phyloP scores from a whole-genome alignment of 2,797 vertebrate genomes.

The Phataginus tricuspis region DNA sequence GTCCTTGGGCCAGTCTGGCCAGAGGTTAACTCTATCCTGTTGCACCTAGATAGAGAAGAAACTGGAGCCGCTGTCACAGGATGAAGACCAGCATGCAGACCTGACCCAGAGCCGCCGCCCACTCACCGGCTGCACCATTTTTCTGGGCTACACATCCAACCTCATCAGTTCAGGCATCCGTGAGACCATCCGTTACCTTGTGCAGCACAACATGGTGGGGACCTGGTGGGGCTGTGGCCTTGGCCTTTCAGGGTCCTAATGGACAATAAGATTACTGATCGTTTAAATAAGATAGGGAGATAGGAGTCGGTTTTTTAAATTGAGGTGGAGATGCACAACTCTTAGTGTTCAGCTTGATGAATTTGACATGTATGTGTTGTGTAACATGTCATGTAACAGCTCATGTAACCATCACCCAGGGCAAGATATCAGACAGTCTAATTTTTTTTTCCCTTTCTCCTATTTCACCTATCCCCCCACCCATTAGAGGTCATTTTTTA shows the following conservation, averaged over 20 bases:
- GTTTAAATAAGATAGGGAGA: background rate
- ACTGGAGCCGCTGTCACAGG: constrained; percentile 86
- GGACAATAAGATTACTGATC: background rate
- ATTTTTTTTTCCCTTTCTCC: too few species aligned
- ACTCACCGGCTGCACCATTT: constrained; percentile 91
- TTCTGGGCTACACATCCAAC: constrained; percentile 96
- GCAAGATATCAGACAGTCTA: too few species aligned
- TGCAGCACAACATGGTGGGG: constrained; percentile 92
- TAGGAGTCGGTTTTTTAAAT: background rate
- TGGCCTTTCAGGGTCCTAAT: background rate
- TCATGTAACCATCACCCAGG: too few species aligned
- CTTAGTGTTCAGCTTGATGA: too few species aligned
- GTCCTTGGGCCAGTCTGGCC: background rate
- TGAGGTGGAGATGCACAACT: too few species aligned
- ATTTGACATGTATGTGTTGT: too few species aligned
- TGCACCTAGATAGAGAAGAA: constrained; percentile 91
- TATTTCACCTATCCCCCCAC: too few species aligned
- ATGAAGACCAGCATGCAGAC: constrained; percentile 79
- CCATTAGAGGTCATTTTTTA: background rate
- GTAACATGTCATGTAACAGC: too few species aligned
- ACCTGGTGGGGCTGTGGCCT: background rate
- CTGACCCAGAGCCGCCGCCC: constrained; percentile 76
- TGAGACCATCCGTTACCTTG: constrained; percentile 94
- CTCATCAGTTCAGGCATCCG: constrained; percentile 95
- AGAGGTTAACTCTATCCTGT: background rate